A percentile compares a stretch with the other conserved stretches of the same genome.
phyloP scores from a whole-genome alignment of 2,888 invertebrate species.

The Elmis aenea region DNA sequence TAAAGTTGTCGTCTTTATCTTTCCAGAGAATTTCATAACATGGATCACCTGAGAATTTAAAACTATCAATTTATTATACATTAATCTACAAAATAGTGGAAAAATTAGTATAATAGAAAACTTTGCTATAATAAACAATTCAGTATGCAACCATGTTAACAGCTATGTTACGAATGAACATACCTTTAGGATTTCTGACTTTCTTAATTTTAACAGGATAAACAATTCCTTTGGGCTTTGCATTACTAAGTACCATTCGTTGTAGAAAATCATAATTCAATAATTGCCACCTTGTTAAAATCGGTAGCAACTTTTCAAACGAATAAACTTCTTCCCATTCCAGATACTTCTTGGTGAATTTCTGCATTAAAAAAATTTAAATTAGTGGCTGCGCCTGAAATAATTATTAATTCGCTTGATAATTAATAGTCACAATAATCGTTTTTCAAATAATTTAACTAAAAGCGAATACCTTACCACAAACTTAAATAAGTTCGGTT shows the following conservation, averaged over 20 bases:
- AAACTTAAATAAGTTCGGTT: slow-evolving; percentile 66
- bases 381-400: background rate
- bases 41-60: slow-evolving; percentile 54
- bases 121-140: too few relatives aligned
- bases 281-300: slow-evolving; percentile 73
- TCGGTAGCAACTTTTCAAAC: slow-evolving; percentile 70
- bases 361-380: slow-evolving; percentile 43
- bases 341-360: slow-evolving; percentile 60
- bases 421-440: too few relatives aligned
- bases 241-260: slow-evolving; percentile 11
- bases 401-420: too few relatives aligned
- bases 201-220: slow-evolving; percentile 54
- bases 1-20: slow-evolving; percentile 54
- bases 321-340: slow-evolving; percentile 73
- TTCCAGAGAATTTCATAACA: slow-evolving; percentile 71
- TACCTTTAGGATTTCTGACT: slow-evolving; percentile 49
- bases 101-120: too few relatives aligned
- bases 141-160: too few relatives aligned
- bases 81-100: too few relatives aligned
- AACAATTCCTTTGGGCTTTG: slow-evolving; percentile 37
- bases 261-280: slow-evolving; percentile 41
- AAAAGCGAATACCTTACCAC: slow-evolving; percentile 57
- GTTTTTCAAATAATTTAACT: too few relatives aligned
- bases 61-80: too few relatives aligned
- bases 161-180: too few relatives aligned